Conservation (phyloP, 1,140 invertebrate genomes). For the Paralvinella palmiformis region DNA sequence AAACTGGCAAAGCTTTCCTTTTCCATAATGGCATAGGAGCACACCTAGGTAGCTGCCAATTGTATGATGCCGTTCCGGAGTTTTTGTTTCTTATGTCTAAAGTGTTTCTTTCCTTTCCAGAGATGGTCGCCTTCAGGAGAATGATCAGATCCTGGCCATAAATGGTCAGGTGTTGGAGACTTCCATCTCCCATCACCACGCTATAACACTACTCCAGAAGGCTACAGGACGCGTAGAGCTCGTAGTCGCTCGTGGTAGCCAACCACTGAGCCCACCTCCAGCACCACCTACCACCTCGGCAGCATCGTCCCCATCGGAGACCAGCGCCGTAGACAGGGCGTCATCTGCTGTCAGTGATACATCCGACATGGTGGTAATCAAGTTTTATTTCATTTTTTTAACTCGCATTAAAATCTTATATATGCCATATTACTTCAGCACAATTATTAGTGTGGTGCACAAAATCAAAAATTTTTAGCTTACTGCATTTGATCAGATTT, state of each 20-base stretch:
- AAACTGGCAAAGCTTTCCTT: too few relatives aligned
- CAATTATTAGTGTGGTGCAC: too few relatives aligned
- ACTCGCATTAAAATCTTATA: too few relatives aligned
- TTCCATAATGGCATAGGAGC: too few relatives aligned
- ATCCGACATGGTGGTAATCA: conserved; percentile 65
- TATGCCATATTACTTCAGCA: too few relatives aligned
- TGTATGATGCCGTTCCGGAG: background rate
- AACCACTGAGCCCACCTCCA: conserved; percentile 1
- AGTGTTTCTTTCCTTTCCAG: conserved; percentile 51
- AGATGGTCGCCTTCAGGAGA: conserved; percentile 69
- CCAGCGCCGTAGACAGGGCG: conserved; percentile 52
- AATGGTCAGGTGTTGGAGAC: conserved; percentile 74
- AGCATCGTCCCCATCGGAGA: conserved; percentile 14
- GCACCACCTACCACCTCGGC: conserved; percentile 29
- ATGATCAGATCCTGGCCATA: conserved; percentile 83
- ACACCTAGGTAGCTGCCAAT: too few relatives aligned
- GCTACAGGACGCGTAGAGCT: conserved; percentile 68
- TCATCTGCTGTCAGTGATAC: conserved; percentile 66
- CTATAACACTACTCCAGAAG: conserved; percentile 74
- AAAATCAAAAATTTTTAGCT: too few relatives aligned
- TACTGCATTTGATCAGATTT: too few relatives aligned
- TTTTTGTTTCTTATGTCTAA: background rate
- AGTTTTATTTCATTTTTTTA: too few relatives aligned
- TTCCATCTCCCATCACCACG: conserved; percentile 80
- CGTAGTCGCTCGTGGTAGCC: conserved; percentile 60